Evolutionary conservation across 2,888 invertebrate genomes (phyloP).

Genomic region (Hemicrepidius hirtus): DNA sequence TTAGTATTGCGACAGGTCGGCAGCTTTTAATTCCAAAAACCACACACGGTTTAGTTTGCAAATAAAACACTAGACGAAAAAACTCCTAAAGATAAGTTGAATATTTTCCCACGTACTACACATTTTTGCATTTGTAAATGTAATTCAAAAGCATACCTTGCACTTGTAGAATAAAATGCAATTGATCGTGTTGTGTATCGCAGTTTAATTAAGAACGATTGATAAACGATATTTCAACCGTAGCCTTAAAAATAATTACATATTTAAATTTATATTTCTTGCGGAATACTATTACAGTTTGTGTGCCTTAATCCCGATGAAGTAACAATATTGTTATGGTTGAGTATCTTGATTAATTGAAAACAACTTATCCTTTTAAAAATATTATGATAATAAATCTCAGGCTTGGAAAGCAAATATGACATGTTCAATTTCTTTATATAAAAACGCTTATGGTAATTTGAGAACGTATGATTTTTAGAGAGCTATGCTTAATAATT

Average conservation of each 20-base stretch:
- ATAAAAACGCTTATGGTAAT: no score
- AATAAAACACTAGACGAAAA: not conserved
- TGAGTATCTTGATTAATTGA: not conserved
- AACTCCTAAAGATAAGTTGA: not conserved
- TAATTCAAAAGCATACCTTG: not conserved
- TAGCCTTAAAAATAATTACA: not conserved
- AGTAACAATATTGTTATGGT: not conserved
- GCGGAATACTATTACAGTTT: not conserved
- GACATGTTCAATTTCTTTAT: not conserved
- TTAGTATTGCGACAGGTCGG: slow-evolving; percentile 17
- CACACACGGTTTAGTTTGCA: not conserved
- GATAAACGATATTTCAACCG: not conserved
- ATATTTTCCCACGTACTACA: not conserved
- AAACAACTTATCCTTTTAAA: not conserved
- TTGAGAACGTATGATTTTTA: no score
- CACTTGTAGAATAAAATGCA: not conserved
- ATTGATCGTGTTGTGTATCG: not conserved
- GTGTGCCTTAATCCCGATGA: not conserved
- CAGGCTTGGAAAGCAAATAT: not conserved
- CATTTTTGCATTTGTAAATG: no score
- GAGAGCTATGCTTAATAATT: no score
- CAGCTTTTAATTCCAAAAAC: not conserved
- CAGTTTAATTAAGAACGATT: slow-evolving; percentile 7
- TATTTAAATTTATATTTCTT: not conserved
- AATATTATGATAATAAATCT: slow-evolving; percentile 3